A percentile compares a stretch with the other conserved stretches of the same genome.
Conservation (phyloP, 2,888 invertebrate species). For the Cetonia aurata region DNA sequence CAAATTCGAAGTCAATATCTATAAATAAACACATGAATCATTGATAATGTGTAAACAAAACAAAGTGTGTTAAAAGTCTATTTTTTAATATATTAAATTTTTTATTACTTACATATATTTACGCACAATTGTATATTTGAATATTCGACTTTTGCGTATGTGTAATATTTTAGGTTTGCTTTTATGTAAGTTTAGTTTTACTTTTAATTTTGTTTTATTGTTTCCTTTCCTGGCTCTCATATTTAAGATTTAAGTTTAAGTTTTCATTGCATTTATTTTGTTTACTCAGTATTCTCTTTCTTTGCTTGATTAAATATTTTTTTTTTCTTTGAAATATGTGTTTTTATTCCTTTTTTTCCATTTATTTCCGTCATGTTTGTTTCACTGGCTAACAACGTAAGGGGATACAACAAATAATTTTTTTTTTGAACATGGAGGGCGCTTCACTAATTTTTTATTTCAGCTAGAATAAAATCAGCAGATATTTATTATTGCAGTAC, state of each 20-base stretch:
- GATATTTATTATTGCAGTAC: no score
- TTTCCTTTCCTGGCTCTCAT: conserved; percentile 57
- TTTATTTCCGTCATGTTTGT: neutral
- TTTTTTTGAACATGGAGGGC: conserved; percentile 1
- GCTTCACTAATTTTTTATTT: no score
- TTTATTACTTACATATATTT: conserved; percentile 53
- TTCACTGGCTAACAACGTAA: conserved; percentile 21
- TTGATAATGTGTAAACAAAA: conserved; percentile 34
- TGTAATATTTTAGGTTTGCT: conserved; percentile 43
- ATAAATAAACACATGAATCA: conserved; percentile 56
- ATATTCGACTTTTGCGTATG: conserved; percentile 51
- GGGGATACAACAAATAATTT: conserved; percentile 19
- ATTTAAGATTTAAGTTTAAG: conserved; percentile 50
- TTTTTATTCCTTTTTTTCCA: conserved; percentile 18
- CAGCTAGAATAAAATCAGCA: no score
- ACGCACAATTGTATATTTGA: conserved; percentile 62
- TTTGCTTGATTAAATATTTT: conserved; percentile 35
- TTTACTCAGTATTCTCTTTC: conserved; percentile 54
- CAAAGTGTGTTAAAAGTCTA: conserved; percentile 71
- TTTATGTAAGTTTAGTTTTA: conserved; percentile 47
- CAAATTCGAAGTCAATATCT: conserved; percentile 78
- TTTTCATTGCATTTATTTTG: conserved; percentile 54
- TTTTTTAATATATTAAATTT: conserved; percentile 60
- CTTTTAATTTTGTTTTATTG: conserved; percentile 47
- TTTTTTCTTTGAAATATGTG: conserved; percentile 23